A percentile compares a stretch with the other conserved stretches of the same genome.
These are phyloP conservation scores for Synanthedon tipuliformis DNA, from an alignment of 2,888 invertebrate species.

Conservation along the genomic window DNA sequence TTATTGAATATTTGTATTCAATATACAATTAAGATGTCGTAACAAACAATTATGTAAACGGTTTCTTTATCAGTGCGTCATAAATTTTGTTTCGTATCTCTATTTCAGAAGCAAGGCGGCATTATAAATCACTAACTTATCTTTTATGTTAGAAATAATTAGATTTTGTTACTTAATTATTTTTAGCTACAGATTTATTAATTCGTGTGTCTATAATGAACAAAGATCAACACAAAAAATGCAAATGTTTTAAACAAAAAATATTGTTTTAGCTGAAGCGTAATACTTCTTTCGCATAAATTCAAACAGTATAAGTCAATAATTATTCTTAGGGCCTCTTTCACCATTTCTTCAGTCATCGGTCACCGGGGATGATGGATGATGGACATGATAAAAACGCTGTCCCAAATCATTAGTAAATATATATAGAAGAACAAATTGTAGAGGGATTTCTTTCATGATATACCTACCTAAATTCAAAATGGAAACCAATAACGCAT, in stretches of 20 bases:
- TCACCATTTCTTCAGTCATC: no score
- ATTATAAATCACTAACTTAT: conserved; percentile 57
- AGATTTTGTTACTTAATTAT: conserved; percentile 53
- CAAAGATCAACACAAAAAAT: not conserved
- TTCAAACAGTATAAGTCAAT: no score
- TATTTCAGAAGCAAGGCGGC: conserved; percentile 26
- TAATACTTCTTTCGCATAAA: no score
- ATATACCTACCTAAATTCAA: no score
- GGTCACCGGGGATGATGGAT: no score
- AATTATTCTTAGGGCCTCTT: no score
- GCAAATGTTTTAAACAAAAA: not conserved
- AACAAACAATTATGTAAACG: conserved; percentile 36
- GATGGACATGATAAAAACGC: no score
- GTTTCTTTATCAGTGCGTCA: conserved; percentile 37
- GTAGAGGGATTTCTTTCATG: no score
- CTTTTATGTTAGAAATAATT: conserved; percentile 55
- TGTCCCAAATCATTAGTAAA: no score
- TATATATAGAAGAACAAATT: no score
- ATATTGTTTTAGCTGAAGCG: no score
- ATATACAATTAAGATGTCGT: conserved; percentile 27
- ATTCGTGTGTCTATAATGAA: not conserved
- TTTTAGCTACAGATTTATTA: conserved; percentile 27
- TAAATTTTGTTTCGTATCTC: conserved; percentile 49
- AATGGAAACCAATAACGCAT: not conserved
- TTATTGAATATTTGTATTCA: not conserved